Evolutionary conservation across 2,797 vertebrate genomes (phyloP).

Genomic region (Sebastes cheni): DNA sequence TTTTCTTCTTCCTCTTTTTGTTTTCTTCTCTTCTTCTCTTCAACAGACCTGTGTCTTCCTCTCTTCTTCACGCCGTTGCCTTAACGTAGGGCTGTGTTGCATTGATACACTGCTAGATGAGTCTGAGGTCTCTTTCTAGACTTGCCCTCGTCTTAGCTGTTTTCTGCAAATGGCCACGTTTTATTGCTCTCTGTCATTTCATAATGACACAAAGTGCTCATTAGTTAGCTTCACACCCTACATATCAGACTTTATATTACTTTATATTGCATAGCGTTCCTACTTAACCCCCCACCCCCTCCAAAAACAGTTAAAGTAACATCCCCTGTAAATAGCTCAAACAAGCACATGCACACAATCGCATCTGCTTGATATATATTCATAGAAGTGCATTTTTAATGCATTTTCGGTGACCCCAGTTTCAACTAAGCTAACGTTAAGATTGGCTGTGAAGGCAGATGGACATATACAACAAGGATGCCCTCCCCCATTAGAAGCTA

Average conservation of each 20-base stretch:
- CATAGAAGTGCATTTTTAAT: background rate
- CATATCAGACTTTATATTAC: background rate
- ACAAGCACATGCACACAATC: background rate
- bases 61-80: slow-evolving; percentile 71
- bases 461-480: background rate
- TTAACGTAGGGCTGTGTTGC: slow-evolving; percentile 72
- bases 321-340: background rate
- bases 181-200: slow-evolving; percentile 33
- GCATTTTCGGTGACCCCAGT: background rate
- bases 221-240: slow-evolving; percentile 1
- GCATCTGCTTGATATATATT: background rate
- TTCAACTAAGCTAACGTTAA: background rate
- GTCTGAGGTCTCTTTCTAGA: slow-evolving; percentile 43
- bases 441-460: background rate
- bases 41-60: slow-evolving; percentile 73
- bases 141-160: slow-evolving; percentile 40
- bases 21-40: slow-evolving; percentile 63
- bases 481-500: background rate
- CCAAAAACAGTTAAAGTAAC: background rate
- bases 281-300: background rate
- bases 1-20: slow-evolving; percentile 52
- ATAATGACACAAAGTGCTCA: slow-evolving; percentile 27
- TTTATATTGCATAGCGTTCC: background rate
- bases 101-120: slow-evolving; percentile 55
- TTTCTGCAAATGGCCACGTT: slow-evolving; percentile 52